Conservation (phyloP, 53 echinoderm and acorn worm species). For the Echinarachnius parma region DNA sequence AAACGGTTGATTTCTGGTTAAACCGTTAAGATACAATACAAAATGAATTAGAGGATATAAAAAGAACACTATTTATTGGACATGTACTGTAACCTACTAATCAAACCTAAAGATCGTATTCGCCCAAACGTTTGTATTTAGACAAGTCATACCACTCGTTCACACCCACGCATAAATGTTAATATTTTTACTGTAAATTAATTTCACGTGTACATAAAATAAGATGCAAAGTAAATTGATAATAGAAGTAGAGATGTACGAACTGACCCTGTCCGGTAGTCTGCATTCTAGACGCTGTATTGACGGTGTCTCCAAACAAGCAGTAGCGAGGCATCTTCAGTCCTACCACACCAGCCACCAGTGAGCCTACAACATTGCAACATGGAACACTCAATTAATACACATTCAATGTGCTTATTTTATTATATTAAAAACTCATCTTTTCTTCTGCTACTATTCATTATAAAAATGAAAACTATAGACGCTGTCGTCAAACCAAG, state of each 20-base stretch:
- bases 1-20: too few relatives aligned
- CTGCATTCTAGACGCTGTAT: slow-evolving; percentile 22
- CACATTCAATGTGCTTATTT: not conserved
- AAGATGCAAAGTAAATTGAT: not conserved
- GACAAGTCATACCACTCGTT: too few relatives aligned
- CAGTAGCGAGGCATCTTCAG: slow-evolving; percentile 70
- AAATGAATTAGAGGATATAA: too few relatives aligned
- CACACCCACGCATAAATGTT: too few relatives aligned
- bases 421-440: not conserved
- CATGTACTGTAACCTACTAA: too few relatives aligned
- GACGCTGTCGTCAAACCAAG: not conserved
- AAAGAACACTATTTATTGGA: too few relatives aligned
- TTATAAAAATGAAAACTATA: too few relatives aligned
- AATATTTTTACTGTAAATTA: too few relatives aligned
- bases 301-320: slow-evolving; percentile 57
- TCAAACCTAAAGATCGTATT: too few relatives aligned
- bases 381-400: not conserved
- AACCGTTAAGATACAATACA: too few relatives aligned
- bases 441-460: not conserved
- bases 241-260: not conserved
- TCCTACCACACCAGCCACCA: slow-evolving; percentile 68
- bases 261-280: slow-evolving; percentile 32
- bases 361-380: slow-evolving; percentile 35
- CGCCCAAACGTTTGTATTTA: too few relatives aligned
- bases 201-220: too few relatives aligned